A percentile compares a stretch with the other conserved stretches of the same genome.
Evolutionary conservation across 2,797 vertebrate genomes (phyloP).

Genomic region (Sebastolobus alascanus): DNA sequence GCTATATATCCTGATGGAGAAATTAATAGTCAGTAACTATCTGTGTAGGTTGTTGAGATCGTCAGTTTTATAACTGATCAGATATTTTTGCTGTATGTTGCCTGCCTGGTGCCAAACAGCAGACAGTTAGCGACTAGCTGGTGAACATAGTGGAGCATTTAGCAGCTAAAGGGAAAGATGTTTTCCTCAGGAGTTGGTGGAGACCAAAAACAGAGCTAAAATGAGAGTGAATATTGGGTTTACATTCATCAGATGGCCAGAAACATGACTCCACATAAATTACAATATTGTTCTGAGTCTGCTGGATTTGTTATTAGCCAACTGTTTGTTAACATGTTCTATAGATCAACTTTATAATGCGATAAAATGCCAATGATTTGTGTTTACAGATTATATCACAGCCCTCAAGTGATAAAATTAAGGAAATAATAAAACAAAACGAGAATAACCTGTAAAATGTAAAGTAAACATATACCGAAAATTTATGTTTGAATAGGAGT

Average conservation of each 20-base stretch:
- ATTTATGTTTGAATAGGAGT: too few relatives aligned
- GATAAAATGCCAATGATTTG: background rate
- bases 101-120: background rate
- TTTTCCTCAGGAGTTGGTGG: background rate
- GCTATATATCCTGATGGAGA: conserved; percentile 18
- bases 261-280: background rate
- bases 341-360: background rate
- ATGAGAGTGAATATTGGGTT: background rate
- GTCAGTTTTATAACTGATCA: background rate
- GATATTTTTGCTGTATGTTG: background rate
- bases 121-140: background rate
- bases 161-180: too few relatives aligned
- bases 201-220: background rate
- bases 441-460: background rate
- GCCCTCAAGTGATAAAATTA: background rate
- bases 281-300: background rate
- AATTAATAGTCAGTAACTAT: conserved; percentile 14
- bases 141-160: background rate
- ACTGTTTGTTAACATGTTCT: too few relatives aligned
- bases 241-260: background rate
- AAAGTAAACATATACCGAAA: too few relatives aligned
- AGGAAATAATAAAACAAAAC: background rate
- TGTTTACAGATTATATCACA: background rate
- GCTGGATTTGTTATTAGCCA: too few relatives aligned
- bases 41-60: background rate